Evolutionary conservation across 2,113 vertebrate genomes (phyloP).

Genomic region (Grammatotria lemairii): DNA sequence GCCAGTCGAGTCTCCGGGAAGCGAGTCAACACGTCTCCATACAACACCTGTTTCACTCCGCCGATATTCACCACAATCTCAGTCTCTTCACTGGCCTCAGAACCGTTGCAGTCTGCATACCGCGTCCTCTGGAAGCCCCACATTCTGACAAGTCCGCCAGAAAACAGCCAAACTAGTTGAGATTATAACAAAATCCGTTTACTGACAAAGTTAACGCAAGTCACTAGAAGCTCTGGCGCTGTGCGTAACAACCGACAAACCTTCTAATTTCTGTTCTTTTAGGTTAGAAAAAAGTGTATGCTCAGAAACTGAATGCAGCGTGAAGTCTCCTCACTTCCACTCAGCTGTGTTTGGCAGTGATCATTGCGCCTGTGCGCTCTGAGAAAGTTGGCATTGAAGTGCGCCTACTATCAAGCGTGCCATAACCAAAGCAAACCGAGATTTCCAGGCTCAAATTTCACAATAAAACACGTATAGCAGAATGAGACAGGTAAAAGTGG

Average conservation of each 20-base stretch:
- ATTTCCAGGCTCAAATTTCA: background rate
- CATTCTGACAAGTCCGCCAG: conserved; percentile 30
- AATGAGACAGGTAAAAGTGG: background rate
- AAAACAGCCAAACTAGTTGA: background rate
- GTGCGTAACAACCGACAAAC: background rate
- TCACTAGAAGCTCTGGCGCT: background rate
- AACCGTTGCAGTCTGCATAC: conserved; percentile 70
- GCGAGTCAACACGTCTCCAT: conserved; percentile 77
- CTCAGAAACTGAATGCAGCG: background rate
- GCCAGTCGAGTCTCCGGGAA: conserved; percentile 90
- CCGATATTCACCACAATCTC: conserved; percentile 93
- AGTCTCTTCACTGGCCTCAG: conserved; percentile 74
- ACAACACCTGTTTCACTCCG: conserved; percentile 85
- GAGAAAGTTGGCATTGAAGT: conserved; percentile 54
- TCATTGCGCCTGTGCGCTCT: conserved; percentile 52
- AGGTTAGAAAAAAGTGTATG: background rate
- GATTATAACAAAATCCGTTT: background rate
- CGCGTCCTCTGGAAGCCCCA: conserved; percentile 70
- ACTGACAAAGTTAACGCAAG: background rate
- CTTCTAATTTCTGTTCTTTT: background rate
- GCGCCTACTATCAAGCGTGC: conserved; percentile 20
- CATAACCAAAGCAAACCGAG: accelerated
- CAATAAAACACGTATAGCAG: background rate
- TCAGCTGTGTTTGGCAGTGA: conserved; percentile 22
- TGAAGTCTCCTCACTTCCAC: background rate